Base-by-base conservation (phyloP, 53 echinoderm and acorn worm genomes). In the Antedon mediterranea region DNA sequence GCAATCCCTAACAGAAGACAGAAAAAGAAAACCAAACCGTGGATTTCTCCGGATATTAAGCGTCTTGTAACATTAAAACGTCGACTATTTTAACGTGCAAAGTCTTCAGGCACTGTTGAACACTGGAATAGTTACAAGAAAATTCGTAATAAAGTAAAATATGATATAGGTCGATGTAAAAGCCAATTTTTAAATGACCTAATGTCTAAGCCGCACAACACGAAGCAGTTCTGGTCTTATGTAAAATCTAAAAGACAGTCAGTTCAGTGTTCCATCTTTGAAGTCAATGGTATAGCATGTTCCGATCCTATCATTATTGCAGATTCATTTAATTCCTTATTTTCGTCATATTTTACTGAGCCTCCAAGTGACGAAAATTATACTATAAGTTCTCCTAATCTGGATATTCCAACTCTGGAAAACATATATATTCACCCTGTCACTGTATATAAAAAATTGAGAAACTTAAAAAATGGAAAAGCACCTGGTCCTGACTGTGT, bases 151-250 rank as follows among this genome's bases (percentile, higher is more conserved):
- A n/a, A n/a, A n/a, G n/a, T n/a, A n/a, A n/a, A n/a, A 37, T 37
- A 37, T 37, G 37, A 37, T 4, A 57, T 57, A 57, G 57, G 23
- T 57, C 57, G 57, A 26, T 57, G 57, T 57, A 57, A 23, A 15
- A 57, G 57, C 57, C 57, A 57, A 57, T 57, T 57, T 57, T 57
- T 57, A 57, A 57, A 57, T 23, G 57, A 57, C 57, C 20, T 57
- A 57, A 57, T 57, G 57, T 57, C 57, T 57, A 57, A 57, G 11
- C 57, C 57, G 9, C 57, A 57, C 57, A 57, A 57, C 26, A 57
- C 23, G 26, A 57, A 57, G 57, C 57, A 57, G 57, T 79, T 79
- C 32, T 79, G 71, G 85, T 77, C 85, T 32, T 81, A 72, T 57
- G 77, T 81, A 0, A 85, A 85, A 31, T 81, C 41, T 41, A 85